Evolutionary conservation across 2,797 vertebrate species (phyloP), one percentile per base, ranked within the genome.

Genomic region (Perodicticus potto): DNA sequence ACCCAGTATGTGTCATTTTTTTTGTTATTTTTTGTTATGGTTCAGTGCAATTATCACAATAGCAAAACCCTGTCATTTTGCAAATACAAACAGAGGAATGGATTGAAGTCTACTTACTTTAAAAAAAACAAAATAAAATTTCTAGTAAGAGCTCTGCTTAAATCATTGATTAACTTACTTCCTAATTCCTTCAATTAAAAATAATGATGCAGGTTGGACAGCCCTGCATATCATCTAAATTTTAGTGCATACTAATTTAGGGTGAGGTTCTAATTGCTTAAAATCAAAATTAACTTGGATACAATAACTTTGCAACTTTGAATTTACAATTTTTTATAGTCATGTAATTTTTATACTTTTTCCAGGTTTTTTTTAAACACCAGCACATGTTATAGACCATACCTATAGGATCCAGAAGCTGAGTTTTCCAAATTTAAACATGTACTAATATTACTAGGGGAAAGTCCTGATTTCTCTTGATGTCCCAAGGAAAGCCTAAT

Each of bases 1-100:
- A 83, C 91, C 96, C 96, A 95, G 94, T 93, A 89, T 96, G 94
- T 97, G 96, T 96, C 91, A 40, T 73, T 90, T 96, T 94, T 96
- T 74, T 92, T 90, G 55, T 90, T 89, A n/a, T 91, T 96, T 89
- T 90, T 97, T 74, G n/a, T 93, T 96, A 49, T 25, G 14, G 34
- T 89, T 92, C 91, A 95, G 70, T 91, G 69, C 81, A 91, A 85
- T 59, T 57, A 63, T 29, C 59, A 70, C 43, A 77, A 2, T 69
- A 59, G 55, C 34, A 94, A 65, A 96, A 77, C 12, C 11, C 57
- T 57, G 45, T 80, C 34, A 22, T 85, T 74, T 40, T 76, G 45
- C 27, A 40, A 45, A 63, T 84, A 29, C 49, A 93, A 55, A 69
- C 76, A 81, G 61, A 78, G 84, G n/a, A 77, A 32, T 72, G 57